Evolutionary conservation across 2,113 vertebrate genomes (phyloP), one percentile per base, ranked within the genome.

Genomic region (Forbesichthys papilliferus): DNA sequence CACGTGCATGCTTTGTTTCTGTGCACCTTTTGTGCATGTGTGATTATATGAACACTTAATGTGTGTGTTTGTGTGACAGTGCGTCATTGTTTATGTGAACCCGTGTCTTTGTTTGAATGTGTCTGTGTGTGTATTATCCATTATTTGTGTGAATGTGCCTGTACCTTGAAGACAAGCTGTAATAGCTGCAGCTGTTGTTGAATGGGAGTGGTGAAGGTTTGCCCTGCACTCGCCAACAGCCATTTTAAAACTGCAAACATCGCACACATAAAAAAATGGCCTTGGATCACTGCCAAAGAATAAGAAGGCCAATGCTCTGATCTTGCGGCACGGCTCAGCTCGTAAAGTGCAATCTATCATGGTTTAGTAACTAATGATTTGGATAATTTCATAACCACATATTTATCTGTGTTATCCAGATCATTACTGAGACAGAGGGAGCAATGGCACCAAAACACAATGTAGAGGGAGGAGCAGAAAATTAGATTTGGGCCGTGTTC

Each of bases 121-220:
- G 54, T 54, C 58, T 58, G 20, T 73, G 63, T 52, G 71, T 69
- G 75, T 20, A 27, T 68, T 55, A n/a, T 47, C 58, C 11, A 7
- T n/a, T n/a, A 20, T 65, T 48, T 65, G 33, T 42, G 69, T 48
- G 36, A 49, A 54, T 10, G 4, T 64, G 59, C 53, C 56, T 46
- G 80, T 91, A 98, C 98, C 95, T 99, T 99, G 89, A 98, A 98
- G 77, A 99, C 95, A 51, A 99, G 91, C 62, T 97, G 97, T 71
- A 99, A 87, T 53, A 99, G 95, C 77, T 98, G 94, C 14, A 99
- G 94, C 11, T 99, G 98, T 77, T 97, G 95, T 6, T 93, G 91
- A 73, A 99, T 94, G 36, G 96, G 95, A 20, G 94, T 96, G 55
- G 95, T 97, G 68, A 99, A 99, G 57, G 96, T 95, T 55, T 96